Percentiles rank a stretch among this genome's conserved stretches.
These are phyloP conservation scores for Phocoena phocoena DNA, from an alignment of 2,113 vertebrate species.

Conservation along the genomic window DNA sequence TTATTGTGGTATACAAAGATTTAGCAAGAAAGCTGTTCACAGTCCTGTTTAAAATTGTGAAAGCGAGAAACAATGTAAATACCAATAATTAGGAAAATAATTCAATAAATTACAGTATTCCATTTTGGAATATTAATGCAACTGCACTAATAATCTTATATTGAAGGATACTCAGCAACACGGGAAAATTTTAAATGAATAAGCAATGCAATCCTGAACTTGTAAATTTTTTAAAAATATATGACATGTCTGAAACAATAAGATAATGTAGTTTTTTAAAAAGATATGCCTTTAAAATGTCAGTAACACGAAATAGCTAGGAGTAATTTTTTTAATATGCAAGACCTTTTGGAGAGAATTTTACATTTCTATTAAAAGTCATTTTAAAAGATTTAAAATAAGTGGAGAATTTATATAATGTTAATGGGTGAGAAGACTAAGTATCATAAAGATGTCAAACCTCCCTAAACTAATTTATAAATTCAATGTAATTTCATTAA, in stretches of 20 bases:
- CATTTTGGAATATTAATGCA: neutral
- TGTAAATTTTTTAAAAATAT: neutral
- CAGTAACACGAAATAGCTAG: neutral
- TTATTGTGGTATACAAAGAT: neutral
- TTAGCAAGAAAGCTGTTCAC: neutral
- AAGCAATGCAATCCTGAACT: neutral
- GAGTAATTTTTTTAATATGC: neutral
- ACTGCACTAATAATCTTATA: neutral
- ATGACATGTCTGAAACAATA: neutral
- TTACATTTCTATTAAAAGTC: conserved; percentile 22
- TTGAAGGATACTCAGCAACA: neutral
- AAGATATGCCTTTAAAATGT: neutral
- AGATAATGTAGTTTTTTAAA: neutral
- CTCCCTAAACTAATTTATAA: conserved; percentile 34
- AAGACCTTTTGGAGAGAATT: conserved; percentile 15
- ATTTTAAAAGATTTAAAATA: conserved; percentile 47
- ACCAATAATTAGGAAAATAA: neutral
- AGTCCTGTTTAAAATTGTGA: neutral
- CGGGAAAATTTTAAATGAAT: neutral
- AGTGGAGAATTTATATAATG: conserved; percentile 30
- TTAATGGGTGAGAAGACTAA: conserved; percentile 31
- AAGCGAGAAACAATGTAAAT: neutral
- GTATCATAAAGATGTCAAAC: conserved; percentile 3
- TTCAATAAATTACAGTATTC: neutral
- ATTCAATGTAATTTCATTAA: conserved; percentile 37